phyloP scores from a whole-genome alignment of 2,888 invertebrate species.

The Masnerella sp. region DNA sequence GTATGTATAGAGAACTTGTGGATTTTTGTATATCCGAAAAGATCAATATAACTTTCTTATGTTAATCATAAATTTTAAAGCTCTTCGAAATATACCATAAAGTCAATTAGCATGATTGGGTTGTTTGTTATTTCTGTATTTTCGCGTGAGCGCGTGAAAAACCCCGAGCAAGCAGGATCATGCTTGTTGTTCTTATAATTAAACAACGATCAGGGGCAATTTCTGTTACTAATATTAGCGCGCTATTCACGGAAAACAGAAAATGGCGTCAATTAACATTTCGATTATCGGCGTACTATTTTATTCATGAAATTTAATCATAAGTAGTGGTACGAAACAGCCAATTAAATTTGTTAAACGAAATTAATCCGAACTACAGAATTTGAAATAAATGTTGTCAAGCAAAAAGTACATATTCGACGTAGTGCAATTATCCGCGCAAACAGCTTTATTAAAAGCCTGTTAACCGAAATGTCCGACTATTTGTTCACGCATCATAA shows the following conservation, averaged over 20 bases:
- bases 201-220: conserved; percentile 33
- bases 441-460: conserved; percentile 22
- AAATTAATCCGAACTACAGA: not conserved
- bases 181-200: conserved; percentile 36
- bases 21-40: too few species aligned
- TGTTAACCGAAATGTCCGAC: conserved; percentile 6
- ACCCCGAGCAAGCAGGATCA: too few species aligned
- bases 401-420: not conserved
- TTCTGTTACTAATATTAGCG: conserved; percentile 40
- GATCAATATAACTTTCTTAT: too few species aligned
- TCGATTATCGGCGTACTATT: conserved; percentile 16
- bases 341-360: conserved; percentile 12
- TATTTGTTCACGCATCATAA: conserved; percentile 26
- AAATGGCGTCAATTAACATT: conserved; percentile 34
- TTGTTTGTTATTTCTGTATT: too few species aligned
- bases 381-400: conserved; percentile 25
- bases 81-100: too few species aligned
- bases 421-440: conserved; percentile 5
- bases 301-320: conserved; percentile 22
- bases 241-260: conserved; percentile 8
- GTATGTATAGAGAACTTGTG: too few species aligned
- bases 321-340: conserved; percentile 5
- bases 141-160: conserved; percentile 18
- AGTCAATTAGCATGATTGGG: too few species aligned
- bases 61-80: too few species aligned